These are phyloP conservation scores for Jordanella pulchra DNA, from an alignment of 2,797 vertebrate genomes.

Conservation along the genomic window DNA sequence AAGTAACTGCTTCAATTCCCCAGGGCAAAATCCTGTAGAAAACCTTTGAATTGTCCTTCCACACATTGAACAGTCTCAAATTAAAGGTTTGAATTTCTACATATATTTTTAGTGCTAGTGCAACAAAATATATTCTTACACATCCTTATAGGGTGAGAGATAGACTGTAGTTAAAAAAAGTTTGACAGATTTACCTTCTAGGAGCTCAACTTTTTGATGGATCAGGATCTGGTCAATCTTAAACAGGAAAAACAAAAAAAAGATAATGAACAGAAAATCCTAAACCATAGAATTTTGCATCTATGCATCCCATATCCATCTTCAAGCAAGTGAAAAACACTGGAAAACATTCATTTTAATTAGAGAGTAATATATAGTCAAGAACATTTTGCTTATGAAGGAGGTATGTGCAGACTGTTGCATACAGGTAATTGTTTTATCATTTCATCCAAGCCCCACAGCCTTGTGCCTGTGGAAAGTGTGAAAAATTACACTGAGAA, in stretches of 20 bases:
- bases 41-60: neutral
- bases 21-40: neutral
- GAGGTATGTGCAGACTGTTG: neutral
- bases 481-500: too few relatives aligned
- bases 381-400: neutral
- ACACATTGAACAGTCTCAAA: neutral
- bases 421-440: neutral
- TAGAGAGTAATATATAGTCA: conserved; percentile 12
- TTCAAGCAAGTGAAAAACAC: neutral
- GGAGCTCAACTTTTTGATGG: conserved; percentile 86
- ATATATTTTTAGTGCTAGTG: neutral
- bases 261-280: neutral
- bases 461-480: neutral
- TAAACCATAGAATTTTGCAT: neutral
- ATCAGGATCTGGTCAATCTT: conserved; percentile 90
- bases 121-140: too few relatives aligned
- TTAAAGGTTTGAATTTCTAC: neutral
- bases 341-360: neutral
- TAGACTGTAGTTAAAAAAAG: neutral
- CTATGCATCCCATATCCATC: neutral
- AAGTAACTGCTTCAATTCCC: too few relatives aligned
- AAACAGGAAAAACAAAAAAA: conserved; percentile 22
- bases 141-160: too few relatives aligned
- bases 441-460: neutral
- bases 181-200: conserved; percentile 80